Evolutionary conservation across 2,797 vertebrate species (phyloP), one percentile per base, ranked within the genome.

Genomic region (Nyctalus aviator): DNA sequence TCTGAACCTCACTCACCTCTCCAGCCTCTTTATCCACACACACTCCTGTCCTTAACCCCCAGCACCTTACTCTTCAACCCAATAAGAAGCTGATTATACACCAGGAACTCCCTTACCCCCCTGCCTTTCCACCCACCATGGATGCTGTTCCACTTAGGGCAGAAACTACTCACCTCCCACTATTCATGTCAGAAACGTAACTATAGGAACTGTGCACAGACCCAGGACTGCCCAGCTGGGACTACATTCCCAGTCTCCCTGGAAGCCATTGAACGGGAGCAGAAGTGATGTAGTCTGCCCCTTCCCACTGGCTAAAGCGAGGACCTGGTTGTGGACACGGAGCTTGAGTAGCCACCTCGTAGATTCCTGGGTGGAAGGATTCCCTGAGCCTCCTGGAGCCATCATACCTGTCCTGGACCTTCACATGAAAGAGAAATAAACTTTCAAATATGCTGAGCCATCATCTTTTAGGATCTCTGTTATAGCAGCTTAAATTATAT

Each of bases 321-420:
- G 18, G 64, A n/a, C 21, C 21, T 2, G 30, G 37, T 6, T 20
- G 72, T 76, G 32, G 50, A 25, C 18, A 4, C 0, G 0, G 64
- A 84, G 17, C 55, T 73, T 11, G 69, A 35, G n/a, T 20, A n/a
- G 32, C 48, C 10, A 5, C 55, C 55, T 57, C 9, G 14, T 11
- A 0, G 2, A 37, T 1, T 0, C 41, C 12, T 6, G 37, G 53
- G 6, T 12, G 12, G 50, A 69, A 83, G 64, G 44, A 62, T 6
- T 6, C 72, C 62, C 73, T 66, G 55, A n/a, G 32, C 25, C 25
- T n/a, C 8, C 0, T 3, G 7, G 72, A n/a, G 18, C 32, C 30
- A 13, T 25, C 4, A 6, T 1, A 68, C 18, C 23, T 17, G 1
- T 13, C 76, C 84, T n/a, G 30, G 14, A 27, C 55, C 8, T 30